Evolutionary conservation across 2,888 invertebrate genomes (phyloP).

Genomic region (Diarsia mendica): DNA sequence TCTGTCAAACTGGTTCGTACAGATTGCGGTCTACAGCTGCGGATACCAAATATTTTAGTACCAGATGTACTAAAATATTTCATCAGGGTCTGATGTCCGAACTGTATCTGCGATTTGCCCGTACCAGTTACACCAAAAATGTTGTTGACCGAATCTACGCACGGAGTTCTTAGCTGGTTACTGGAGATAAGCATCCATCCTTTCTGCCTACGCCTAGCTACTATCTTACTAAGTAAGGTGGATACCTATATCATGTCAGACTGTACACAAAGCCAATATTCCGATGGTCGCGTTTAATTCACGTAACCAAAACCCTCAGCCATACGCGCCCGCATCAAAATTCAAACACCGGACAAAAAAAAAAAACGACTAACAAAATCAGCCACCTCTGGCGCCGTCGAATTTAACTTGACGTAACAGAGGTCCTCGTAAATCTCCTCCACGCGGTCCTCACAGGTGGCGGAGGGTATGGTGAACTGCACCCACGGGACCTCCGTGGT

Average conservation of each 20-base stretch:
- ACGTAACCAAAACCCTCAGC: not conserved
- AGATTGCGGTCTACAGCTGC: not conserved
- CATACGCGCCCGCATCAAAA: slow-evolving; percentile 45
- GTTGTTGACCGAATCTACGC: not conserved
- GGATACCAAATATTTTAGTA: too few relatives aligned
- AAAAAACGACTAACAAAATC: slow-evolving; percentile 56
- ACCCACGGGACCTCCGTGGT: slow-evolving; percentile 91
- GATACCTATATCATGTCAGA: not conserved
- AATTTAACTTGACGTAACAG: slow-evolving; percentile 95
- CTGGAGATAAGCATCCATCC: not conserved
- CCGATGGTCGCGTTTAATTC: not conserved
- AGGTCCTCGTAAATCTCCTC: slow-evolving; percentile 97
- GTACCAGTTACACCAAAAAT: not conserved
- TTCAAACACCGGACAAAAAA: slow-evolving; percentile 38
- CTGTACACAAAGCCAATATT: not conserved
- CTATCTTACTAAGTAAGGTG: not conserved
- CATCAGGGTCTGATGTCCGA: not conserved
- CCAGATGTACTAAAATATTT: too few relatives aligned
- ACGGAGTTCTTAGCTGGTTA: not conserved
- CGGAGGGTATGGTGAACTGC: slow-evolving; percentile 92
- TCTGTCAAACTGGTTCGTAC: not conserved
- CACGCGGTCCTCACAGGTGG: slow-evolving; percentile 91
- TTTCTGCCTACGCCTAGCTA: not conserved
- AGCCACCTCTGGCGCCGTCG: slow-evolving; percentile 92
- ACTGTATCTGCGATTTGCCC: not conserved